A percentile compares a stretch with the other conserved stretches of the same genome.
Conservation (phyloP, 2,888 invertebrate species). For the Sisyra terminalis region DNA sequence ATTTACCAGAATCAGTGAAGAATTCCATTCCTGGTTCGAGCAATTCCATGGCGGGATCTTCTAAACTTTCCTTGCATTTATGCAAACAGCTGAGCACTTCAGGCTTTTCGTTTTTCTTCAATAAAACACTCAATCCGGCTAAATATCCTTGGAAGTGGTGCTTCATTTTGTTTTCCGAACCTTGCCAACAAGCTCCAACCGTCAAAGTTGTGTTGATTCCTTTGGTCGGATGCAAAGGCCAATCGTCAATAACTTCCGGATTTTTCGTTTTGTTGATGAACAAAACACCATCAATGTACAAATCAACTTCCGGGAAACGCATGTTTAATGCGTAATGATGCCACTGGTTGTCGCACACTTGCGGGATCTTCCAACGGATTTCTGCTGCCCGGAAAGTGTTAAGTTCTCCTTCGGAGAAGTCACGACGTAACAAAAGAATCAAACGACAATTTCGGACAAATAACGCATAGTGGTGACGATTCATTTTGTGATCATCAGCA, state of each 20-base stretch:
- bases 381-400: constrained; percentile 95
- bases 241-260: constrained; percentile 97
- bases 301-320: constrained; percentile 75
- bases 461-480: constrained; percentile 94
- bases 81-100: constrained; percentile 62
- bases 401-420: constrained; percentile 82
- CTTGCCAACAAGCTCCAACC: constrained; percentile 97
- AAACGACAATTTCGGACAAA: constrained; percentile 95
- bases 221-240: constrained; percentile 93
- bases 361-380: constrained; percentile 94
- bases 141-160: constrained; percentile 83
- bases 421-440: constrained; percentile 76
- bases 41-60: constrained; percentile 55
- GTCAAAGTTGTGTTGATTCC: constrained; percentile 85
- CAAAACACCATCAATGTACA: constrained; percentile 77
- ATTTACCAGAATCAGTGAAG: constrained; percentile 40
- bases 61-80: constrained; percentile 67
- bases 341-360: constrained; percentile 97
- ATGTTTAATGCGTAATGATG: constrained; percentile 94
- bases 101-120: constrained; percentile 56
- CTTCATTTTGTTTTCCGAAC: constrained; percentile 78
- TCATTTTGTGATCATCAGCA: constrained; percentile 97
- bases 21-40: constrained; percentile 66
- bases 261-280: constrained; percentile 52
- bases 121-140: constrained; percentile 67